These are phyloP conservation scores for Lepidonotus clava DNA, from an alignment of 2,888 invertebrate species.

Conservation along the genomic window DNA sequence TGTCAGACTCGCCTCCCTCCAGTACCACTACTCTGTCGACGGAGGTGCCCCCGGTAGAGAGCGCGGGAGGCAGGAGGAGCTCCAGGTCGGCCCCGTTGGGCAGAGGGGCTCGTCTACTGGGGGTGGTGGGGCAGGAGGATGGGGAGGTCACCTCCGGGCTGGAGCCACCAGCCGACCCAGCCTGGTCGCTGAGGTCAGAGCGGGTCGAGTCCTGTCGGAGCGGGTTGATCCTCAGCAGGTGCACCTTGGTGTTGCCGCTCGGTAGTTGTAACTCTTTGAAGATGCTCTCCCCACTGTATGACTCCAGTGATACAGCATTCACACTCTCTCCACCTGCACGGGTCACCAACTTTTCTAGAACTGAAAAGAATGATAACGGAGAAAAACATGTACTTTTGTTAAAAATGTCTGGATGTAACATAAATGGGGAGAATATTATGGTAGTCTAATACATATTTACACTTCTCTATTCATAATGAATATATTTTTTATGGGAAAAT, in stretches of 20 bases:
- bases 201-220: neutral
- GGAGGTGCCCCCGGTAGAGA: neutral
- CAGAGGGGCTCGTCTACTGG: no score
- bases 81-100: neutral
- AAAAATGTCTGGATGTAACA: no score
- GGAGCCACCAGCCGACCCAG: neutral
- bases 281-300: conserved; percentile 25
- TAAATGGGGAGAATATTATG: no score
- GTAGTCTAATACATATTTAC: no score
- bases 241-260: conserved; percentile 45
- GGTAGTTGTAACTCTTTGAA: conserved; percentile 48
- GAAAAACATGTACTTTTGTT: no score
- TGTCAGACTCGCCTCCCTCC: conserved; percentile 6
- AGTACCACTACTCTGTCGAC: neutral
- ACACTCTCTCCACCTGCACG: neutral
- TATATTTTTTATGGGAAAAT: no score
- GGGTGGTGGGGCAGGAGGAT: neutral
- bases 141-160: neutral
- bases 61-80: neutral
- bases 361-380: neutral
- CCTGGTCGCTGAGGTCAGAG: neutral
- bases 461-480: no score
- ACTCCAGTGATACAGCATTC: neutral
- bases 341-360: neutral
- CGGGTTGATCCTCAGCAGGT: conserved; percentile 52